Base-by-base conservation (phyloP, 2,113 vertebrate genomes). In the Marmota monax region DNA sequence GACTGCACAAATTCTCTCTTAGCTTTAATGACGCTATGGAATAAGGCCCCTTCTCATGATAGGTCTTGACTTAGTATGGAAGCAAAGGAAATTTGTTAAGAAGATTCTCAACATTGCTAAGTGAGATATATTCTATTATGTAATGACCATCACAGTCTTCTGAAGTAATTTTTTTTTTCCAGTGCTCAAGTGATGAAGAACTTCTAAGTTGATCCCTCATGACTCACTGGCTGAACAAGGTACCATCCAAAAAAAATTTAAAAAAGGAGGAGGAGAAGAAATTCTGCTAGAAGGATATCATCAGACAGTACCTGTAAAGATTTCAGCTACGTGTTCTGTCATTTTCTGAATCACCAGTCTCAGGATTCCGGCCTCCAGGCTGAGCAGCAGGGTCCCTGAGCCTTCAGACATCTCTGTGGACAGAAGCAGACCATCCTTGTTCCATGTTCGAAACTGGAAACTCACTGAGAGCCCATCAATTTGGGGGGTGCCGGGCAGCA, bases 391-490 rank as follows among this genome's bases (percentile, higher is more conserved):
- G 51, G 98, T 98, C 70, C 99, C 99, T 0, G 99, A 99, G 95
- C 98, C 98, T 84, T 98, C 99, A 95, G 98, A 98, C 82, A 99
- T 98, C 67, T 98, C 97, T 0, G 99, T 98, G 69, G 98, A 99
- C 79, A 99, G 98, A 79, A 99, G 99, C 45, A 99, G 98, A 39
- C 99, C 99, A 0, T 99, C 99, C 17, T 98, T 97, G 98, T 99
- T 99, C 99, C 99, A 99, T 0, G 99, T 99, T 96, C 99, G 99
- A 97, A 99, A 99, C 98, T 99, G 99, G 98, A 99, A 99, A 92
- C 99, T 99, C 67, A 99, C 98, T 1, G 99, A 99, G 86, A 99
- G 98, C 7, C 99, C 98, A 1, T 99, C 98, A 12, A 99, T 98
- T 27, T 98, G 98, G 61, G 98, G 98, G 29, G 98, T 99, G 25